Evolutionary conservation across 2,888 invertebrate species (phyloP), one percentile per base, ranked within the genome.

Genomic region (Heliconius hortense): DNA sequence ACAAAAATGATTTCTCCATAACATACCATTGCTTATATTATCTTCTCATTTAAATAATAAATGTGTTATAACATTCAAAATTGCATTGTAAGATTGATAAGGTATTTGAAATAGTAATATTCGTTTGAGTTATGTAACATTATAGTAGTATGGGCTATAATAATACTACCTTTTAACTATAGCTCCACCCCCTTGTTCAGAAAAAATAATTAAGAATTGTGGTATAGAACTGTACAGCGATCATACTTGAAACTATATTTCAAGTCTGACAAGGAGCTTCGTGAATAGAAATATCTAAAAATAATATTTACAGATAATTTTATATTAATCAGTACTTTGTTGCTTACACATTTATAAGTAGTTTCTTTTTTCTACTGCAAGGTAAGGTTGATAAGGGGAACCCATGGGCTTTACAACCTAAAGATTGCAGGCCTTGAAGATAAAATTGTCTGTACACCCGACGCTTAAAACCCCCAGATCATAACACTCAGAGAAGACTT

Each of bases 11-110:
- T 71, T 59, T 60, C 71, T 60, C 39, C 59, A 71, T 59, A 62
- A 10, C 18, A 26, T 8, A 53, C 28, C 24, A 68, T 77, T 73
- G 72, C 77, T 64, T 53, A 77, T 64, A 72, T 66, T 75, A 75
- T 72, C 53, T 64, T 26, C 62, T 60, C 72, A 70, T 73, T 69
- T 72, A 62, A 64, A 75, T 74, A 62, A 53, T 68, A 69, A 60
- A 76, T 71, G 71, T 73, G 48, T 56, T 62, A 60, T 62, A 74
- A 75, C 70, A 67, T 77, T 73, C 70, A 63, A 39, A 63, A 60
- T 77, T 75, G 43, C 53, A 75, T 73, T 73, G 60, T 75, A 24
- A 77, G n/a, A 60, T 62, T 62, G 31, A 21, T 26, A 64, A 73
- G 66, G 0, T 59, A 60, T 71, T 60, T 62, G 60, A 24, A 60